Evolutionary conservation across 2,797 vertebrate species (phyloP), one percentile per base, ranked within the genome.

Genomic region (Sebastes minor): DNA sequence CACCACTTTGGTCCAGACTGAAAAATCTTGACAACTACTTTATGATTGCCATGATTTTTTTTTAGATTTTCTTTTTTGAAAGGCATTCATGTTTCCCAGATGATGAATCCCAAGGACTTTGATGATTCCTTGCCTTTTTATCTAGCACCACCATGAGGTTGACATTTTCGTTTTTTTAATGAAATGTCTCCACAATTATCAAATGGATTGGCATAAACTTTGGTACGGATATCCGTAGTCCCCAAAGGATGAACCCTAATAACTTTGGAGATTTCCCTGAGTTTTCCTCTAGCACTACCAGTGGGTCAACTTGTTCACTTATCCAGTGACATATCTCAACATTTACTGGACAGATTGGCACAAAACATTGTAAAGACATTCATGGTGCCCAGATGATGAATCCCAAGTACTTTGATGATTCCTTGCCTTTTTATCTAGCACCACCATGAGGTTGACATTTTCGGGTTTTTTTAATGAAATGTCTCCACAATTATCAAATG

Each of bases 381-480:
- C 8, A 6, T 18, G 20, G 18, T 61, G 32, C 59, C 18, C 9
- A 32, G 28, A 65, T 8, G 35, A 38, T 23, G 3, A 23, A 63
- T 38, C 32, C 23, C n/a, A 23, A 42, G 2, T 16, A 60, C 27
- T 28, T 20, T 27, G 14, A n/a, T 33, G 5, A 60, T 33, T 33
- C 3, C 12, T 2, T 55, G 49, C 16, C 66, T 33, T 69, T 55
- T 33, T 23, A 69, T 33, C 25, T 28, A 28, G 32, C 4, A 3
- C 25, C 25, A 71, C 30, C 23, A 42, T 20, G 2, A 42, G 11
- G 33, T 28, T 57, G 28, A 18, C n/a, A 27, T 27, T 62, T 62
- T 57, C 0, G 1, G 0, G 0, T 8, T 7, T 27, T 14, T 57
- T 57, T 27, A 27, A 57, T 20, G 46, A 56, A 56, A 56, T 61